phyloP scores from a whole-genome alignment of 2,797 vertebrate genomes.

The Neosilurus hyrtlii region DNA sequence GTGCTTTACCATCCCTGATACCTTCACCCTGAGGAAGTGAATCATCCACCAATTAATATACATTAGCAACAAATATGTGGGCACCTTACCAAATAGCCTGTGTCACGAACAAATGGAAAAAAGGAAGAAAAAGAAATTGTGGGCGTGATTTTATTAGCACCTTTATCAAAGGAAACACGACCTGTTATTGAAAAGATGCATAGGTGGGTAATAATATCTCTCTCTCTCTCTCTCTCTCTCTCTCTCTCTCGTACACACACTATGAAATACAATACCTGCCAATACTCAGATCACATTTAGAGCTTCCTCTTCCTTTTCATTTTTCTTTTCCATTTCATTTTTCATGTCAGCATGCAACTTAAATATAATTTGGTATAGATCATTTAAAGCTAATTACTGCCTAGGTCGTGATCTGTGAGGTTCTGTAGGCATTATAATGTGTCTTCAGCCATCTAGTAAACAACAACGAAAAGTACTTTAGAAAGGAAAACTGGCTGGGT shows the following conservation, averaged over 20 bases:
- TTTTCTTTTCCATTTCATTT: not conserved
- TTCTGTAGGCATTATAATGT: conserved; percentile 8
- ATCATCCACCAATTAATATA: conserved; percentile 31
- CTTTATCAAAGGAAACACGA: conserved; percentile 27
- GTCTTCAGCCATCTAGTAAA: conserved; percentile 17
- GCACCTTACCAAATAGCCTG: conserved; percentile 32
- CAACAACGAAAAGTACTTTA: not conserved
- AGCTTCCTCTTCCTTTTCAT: too few relatives aligned
- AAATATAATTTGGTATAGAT: conserved; percentile 18
- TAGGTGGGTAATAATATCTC: conserved; percentile 13
- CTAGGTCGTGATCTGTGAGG: conserved; percentile 21
- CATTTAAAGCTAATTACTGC: conserved; percentile 12
- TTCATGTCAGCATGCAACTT: conserved; percentile 1
- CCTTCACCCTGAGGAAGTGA: conserved; percentile 13
- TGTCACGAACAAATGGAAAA: conserved; percentile 12
- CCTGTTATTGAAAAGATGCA: conserved; percentile 20
- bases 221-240: not conserved
- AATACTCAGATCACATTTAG: conserved; percentile 10
- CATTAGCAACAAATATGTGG: conserved; percentile 26
- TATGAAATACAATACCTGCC: not conserved
- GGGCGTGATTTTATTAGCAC: conserved; percentile 31
- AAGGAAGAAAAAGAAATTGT: conserved; percentile 13
- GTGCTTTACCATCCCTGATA: not conserved
- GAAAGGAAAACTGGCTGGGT: not conserved
- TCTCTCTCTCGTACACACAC: not conserved